Conservation (phyloP, 2,113 vertebrate species). For the Heliornis fulica region DNA sequence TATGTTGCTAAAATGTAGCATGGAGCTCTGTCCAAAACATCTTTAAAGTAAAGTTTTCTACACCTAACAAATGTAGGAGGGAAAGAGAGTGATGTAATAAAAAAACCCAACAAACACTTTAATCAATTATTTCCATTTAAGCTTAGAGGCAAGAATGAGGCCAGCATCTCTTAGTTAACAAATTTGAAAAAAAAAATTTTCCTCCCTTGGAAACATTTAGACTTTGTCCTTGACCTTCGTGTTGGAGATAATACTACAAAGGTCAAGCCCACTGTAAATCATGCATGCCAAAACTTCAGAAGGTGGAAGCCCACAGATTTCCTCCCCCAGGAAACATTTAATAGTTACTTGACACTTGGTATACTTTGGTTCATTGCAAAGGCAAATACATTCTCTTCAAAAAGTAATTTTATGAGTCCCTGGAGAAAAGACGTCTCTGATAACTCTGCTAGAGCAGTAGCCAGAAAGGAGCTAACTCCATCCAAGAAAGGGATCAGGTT, state of each 20-base stretch:
- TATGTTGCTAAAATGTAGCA: background rate
- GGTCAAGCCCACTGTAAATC: background rate
- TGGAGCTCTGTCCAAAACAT: background rate
- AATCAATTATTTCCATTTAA: background rate
- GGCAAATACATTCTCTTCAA: slow-evolving; percentile 13
- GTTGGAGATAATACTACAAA: background rate
- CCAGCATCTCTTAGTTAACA: background rate
- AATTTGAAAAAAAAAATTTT: background rate
- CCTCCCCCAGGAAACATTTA: slow-evolving; percentile 39
- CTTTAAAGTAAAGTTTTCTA: background rate
- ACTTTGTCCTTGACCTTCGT: background rate
- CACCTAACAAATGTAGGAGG: background rate
- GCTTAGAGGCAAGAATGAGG: background rate
- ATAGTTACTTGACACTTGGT: slow-evolving; percentile 45
- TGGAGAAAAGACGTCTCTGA: background rate
- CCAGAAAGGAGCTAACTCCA: slow-evolving; percentile 22
- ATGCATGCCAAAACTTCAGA: background rate
- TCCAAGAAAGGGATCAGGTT: slow-evolving; percentile 42
- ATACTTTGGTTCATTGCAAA: slow-evolving; percentile 35
- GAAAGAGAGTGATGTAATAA: background rate
- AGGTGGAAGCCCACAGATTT: background rate
- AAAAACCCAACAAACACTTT: background rate
- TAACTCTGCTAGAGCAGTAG: background rate
- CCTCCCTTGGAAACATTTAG: background rate
- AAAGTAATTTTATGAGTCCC: slow-evolving; percentile 38